phyloP scores from a whole-genome alignment of 2,113 vertebrate species.

The Entomyzon cyanotis region DNA sequence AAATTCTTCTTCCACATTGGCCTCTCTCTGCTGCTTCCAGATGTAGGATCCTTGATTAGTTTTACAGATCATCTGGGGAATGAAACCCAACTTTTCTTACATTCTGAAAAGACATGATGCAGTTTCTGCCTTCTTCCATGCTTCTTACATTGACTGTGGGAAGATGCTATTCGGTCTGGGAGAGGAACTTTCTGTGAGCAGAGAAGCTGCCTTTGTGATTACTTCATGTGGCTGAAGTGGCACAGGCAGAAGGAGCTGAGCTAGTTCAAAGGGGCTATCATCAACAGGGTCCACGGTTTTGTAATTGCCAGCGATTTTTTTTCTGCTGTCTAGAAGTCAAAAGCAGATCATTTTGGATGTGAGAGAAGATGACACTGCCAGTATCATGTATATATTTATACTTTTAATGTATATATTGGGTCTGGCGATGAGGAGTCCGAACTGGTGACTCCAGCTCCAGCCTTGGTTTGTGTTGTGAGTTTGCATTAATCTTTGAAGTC shows the following conservation, averaged over 20 bases:
- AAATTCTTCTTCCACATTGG: not conserved
- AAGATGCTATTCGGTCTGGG: not conserved
- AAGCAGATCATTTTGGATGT: conserved; percentile 9
- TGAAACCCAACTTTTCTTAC: not conserved
- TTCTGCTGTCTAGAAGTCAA: conserved; percentile 3
- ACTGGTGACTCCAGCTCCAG: not conserved
- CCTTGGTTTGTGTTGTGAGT: not conserved
- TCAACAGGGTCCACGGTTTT: not conserved
- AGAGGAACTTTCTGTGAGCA: not conserved
- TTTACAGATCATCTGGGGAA: not conserved
- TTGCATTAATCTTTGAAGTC: not conserved
- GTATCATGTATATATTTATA: conserved; percentile 7
- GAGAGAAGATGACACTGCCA: not conserved
- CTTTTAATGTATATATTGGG: not conserved
- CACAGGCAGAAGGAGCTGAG: not conserved
- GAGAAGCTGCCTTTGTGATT: not conserved
- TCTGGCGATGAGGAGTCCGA: not conserved
- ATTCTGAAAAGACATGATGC: not conserved
- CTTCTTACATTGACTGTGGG: not conserved
- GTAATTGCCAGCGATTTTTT: not conserved
- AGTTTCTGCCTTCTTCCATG: not conserved
- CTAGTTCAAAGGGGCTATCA: not conserved
- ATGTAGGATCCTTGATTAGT: not conserved
- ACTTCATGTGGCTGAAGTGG: not conserved
- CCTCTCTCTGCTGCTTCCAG: not conserved